Percentiles rank a stretch among this genome's conserved stretches.
Conservation (phyloP, 2,888 invertebrate species). For the Oligia fasciuncula region DNA sequence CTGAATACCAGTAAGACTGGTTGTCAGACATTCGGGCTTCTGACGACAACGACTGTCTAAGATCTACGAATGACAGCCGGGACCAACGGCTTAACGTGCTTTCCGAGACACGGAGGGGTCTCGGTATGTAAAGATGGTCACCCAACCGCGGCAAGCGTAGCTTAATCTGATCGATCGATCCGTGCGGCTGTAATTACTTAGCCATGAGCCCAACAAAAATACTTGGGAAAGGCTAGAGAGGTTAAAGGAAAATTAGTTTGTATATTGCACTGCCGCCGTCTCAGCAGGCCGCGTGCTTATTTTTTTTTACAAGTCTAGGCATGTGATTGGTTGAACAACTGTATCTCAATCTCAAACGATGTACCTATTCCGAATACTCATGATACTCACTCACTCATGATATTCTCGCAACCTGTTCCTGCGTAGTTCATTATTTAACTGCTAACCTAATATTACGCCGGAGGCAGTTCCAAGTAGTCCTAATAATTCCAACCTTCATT, state of each 20-base stretch:
- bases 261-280: conserved; percentile 6
- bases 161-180: not conserved
- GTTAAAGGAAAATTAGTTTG: conserved; percentile 25
- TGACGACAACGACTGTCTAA: not conserved
- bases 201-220: not conserved
- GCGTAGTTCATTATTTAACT: not conserved
- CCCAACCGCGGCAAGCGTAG: not conserved
- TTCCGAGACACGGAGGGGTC: not conserved
- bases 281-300: not conserved
- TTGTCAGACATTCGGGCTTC: not conserved
- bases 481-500: not conserved
- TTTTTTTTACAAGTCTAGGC: conserved; percentile 39
- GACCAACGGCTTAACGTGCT: not conserved
- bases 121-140: not conserved
- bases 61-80: not conserved
- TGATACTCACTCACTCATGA: too few species aligned
- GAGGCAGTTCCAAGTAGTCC: not conserved
- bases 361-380: not conserved
- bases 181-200: not conserved
- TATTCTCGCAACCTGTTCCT: not conserved
- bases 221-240: not conserved
- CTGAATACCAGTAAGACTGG: not conserved
- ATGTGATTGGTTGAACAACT: conserved; percentile 6
- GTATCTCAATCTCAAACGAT: conserved; percentile 5
- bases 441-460: not conserved